phyloP scores from a whole-genome alignment of 2,113 vertebrate genomes.

The Chaetodon trifascialis region DNA sequence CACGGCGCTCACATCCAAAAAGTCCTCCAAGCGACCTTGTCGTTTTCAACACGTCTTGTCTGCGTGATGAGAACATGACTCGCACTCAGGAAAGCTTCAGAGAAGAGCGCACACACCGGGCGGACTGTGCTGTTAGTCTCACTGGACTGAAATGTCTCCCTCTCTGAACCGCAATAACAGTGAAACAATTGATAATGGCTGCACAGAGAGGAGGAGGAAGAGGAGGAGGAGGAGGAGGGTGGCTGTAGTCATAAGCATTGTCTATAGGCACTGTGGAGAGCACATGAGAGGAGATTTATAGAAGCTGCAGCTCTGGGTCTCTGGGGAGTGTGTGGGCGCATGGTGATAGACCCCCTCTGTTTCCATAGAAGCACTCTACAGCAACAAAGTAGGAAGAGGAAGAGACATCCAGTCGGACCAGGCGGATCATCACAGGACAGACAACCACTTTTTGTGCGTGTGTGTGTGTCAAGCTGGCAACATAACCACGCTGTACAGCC shows the following conservation, averaged over 20 bases:
- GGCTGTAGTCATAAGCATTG: slow-evolving; percentile 29
- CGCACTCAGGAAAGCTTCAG: not conserved
- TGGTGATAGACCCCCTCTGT: slow-evolving; percentile 69
- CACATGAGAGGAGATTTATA: slow-evolving; percentile 69
- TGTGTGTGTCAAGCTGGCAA: slow-evolving; percentile 4
- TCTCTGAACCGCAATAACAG: slow-evolving; percentile 20
- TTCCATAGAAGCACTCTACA: slow-evolving; percentile 79
- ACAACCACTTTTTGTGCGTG: slow-evolving; percentile 12
- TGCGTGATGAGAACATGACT: slow-evolving; percentile 29
- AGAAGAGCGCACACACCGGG: not conserved
- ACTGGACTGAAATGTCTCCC: slow-evolving; percentile 12
- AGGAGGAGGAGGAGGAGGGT: not conserved
- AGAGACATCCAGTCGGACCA: slow-evolving; percentile 41
- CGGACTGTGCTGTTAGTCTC: slow-evolving; percentile 3
- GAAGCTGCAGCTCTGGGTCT: slow-evolving; percentile 68
- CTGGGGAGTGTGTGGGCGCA: slow-evolving; percentile 78
- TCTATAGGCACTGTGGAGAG: slow-evolving; percentile 56
- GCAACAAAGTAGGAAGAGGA: slow-evolving; percentile 58
- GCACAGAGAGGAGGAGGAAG: slow-evolving; percentile 15
- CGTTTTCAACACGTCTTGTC: slow-evolving; percentile 15
- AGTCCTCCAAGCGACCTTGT: slow-evolving; percentile 74
- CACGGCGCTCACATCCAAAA: slow-evolving; percentile 22
- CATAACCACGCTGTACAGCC: slow-evolving; percentile 9
- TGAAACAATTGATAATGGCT: slow-evolving; percentile 41
- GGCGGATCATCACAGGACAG: slow-evolving; percentile 23